These are phyloP conservation scores for Watsonalla binaria DNA, from an alignment of 2,888 invertebrate species.

Conservation along the genomic window DNA sequence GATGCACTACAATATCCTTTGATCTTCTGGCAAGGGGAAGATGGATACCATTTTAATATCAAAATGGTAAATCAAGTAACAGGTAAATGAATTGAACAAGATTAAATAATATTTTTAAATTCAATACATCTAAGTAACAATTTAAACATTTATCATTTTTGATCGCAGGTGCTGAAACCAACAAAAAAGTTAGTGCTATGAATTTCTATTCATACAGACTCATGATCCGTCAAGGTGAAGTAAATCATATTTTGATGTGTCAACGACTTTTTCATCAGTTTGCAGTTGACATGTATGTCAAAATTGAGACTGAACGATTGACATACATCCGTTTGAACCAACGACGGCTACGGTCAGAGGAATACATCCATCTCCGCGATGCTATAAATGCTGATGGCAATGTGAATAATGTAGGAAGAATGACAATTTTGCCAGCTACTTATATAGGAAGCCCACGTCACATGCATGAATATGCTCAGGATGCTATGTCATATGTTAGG, in stretches of 20 bases:
- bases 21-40: slow-evolving; percentile 23
- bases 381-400: slow-evolving; percentile 23
- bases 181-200: slow-evolving; percentile 17
- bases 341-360: slow-evolving; percentile 20
- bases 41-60: slow-evolving; percentile 19
- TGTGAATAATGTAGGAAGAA: slow-evolving; percentile 18
- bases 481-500: slow-evolving; percentile 31
- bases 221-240: slow-evolving; percentile 14
- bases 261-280: too few relatives aligned
- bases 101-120: too few relatives aligned
- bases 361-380: slow-evolving; percentile 34
- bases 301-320: too few relatives aligned
- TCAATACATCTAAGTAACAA: too few relatives aligned
- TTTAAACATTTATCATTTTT: too few relatives aligned
- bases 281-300: too few relatives aligned
- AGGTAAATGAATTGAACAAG: slow-evolving; percentile 11
- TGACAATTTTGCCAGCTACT: slow-evolving; percentile 29
- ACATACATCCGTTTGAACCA: too few relatives aligned
- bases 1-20: slow-evolving; percentile 25
- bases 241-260: slow-evolving; percentile 12
- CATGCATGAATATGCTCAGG: slow-evolving; percentile 29
- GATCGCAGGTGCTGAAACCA: slow-evolving; percentile 6
- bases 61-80: slow-evolving; percentile 17
- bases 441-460: slow-evolving; percentile 29
- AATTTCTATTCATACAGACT: slow-evolving; percentile 20